Percentiles rank a stretch among this genome's conserved stretches.
phyloP scores from a whole-genome alignment of 2,113 vertebrate species.

The Sclerurus mexicanus region DNA sequence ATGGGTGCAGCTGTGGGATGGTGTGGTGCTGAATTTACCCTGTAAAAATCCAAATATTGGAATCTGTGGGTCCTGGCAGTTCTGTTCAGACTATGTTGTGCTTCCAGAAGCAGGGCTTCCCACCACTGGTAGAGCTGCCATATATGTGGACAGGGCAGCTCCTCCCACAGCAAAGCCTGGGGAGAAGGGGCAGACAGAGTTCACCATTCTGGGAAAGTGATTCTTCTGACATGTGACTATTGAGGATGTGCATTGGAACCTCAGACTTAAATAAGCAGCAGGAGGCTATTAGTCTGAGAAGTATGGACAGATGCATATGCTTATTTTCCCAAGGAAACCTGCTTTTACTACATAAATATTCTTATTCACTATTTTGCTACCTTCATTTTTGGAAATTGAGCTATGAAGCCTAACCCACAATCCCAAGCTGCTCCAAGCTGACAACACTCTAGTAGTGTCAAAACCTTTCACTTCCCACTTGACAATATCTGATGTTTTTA shows the following conservation, averaged over 20 bases:
- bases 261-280: neutral
- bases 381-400: neutral
- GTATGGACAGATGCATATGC: neutral
- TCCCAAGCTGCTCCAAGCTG: neutral
- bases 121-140: accelerated
- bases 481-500: neutral
- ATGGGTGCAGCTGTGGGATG: neutral
- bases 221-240: neutral
- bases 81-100: neutral
- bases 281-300: neutral
- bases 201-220: neutral
- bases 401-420: neutral
- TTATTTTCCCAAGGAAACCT: neutral
- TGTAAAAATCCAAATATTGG: slow-evolving; percentile 8
- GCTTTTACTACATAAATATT: neutral
- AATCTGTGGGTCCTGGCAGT: neutral
- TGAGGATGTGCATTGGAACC: neutral
- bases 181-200: neutral
- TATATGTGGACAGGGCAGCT: neutral
- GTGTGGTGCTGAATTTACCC: slow-evolving; percentile 1
- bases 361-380: neutral
- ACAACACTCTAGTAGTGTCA: neutral
- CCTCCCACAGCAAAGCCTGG: neutral
- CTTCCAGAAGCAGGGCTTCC: neutral
- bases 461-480: slow-evolving; percentile 7